A percentile compares a stretch with the other conserved stretches of the same genome.
Evolutionary conservation across 2,888 invertebrate genomes (phyloP).

Genomic region (Podabrus alpinus): DNA sequence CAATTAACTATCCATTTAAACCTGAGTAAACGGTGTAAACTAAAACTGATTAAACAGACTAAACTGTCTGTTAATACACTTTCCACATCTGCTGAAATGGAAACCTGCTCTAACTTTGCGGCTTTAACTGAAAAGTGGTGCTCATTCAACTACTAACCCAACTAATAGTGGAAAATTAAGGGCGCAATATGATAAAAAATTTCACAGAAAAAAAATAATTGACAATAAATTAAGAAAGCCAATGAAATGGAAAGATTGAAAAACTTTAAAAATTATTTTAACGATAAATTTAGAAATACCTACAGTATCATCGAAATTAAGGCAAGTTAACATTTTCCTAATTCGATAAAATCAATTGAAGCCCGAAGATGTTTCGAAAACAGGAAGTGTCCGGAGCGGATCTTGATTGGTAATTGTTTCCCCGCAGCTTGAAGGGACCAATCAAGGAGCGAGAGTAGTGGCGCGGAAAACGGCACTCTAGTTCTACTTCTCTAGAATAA

Average conservation of each 20-base stretch:
- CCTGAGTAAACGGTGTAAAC: no score
- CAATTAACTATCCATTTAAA: no score
- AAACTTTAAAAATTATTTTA: background rate
- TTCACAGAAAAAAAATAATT: no score
- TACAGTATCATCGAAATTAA: constrained; percentile 12
- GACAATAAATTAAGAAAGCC: background rate
- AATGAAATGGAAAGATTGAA: background rate
- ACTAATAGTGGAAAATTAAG: background rate
- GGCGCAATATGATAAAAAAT: no score
- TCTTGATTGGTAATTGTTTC: constrained; percentile 49
- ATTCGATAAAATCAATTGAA: constrained; percentile 49
- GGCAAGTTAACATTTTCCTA: constrained; percentile 46
- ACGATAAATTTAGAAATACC: background rate
- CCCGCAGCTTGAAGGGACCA: constrained; percentile 51
- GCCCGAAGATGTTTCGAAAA: constrained; percentile 37
- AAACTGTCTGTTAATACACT: background rate
- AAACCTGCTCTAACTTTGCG: background rate
- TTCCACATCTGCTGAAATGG: background rate
- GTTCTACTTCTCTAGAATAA: constrained; percentile 51
- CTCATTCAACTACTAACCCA: background rate
- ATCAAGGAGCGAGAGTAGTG: constrained; percentile 54
- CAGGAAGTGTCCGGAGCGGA: constrained; percentile 38
- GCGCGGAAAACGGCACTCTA: constrained; percentile 55
- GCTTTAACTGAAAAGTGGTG: background rate
- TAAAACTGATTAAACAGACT: no score